Evolutionary conservation across 2,113 vertebrate genomes (phyloP).

Genomic region (Gnathonemus longibarbis): DNA sequence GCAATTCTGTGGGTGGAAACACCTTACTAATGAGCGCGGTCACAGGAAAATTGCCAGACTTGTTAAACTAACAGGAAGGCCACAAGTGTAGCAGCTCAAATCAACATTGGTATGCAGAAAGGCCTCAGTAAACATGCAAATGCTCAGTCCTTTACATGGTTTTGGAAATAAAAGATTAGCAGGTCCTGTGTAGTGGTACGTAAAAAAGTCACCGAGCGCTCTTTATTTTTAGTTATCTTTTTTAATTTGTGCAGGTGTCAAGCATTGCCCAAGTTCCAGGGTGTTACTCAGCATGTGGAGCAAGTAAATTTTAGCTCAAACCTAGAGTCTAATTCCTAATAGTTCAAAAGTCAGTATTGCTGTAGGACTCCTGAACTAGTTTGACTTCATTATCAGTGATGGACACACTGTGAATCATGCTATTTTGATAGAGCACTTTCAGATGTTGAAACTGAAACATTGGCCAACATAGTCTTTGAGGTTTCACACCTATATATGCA

Average conservation of each 20-base stretch:
- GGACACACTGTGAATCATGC: background rate
- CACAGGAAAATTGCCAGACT: background rate
- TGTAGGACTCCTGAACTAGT: background rate
- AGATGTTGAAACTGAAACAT: background rate
- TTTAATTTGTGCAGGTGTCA: background rate
- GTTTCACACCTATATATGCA: background rate
- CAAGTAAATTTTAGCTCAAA: background rate
- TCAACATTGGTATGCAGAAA: background rate
- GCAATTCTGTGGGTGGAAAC: background rate
- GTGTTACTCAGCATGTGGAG: background rate
- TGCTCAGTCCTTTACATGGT: background rate
- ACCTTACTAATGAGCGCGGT: background rate
- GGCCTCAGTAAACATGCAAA: background rate
- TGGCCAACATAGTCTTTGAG: background rate
- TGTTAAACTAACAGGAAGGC: background rate
- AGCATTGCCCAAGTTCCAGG: background rate
- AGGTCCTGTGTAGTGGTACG: background rate
- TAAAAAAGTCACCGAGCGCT: background rate
- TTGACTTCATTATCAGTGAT: background rate
- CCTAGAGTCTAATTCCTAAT: background rate
- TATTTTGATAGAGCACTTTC: background rate
- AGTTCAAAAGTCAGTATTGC: background rate
- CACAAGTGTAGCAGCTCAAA: background rate
- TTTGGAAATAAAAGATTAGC: background rate
- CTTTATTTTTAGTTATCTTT: background rate